Evolutionary conservation across 2,113 vertebrate species (phyloP).

Genomic region (Lophotis ruficrista): DNA sequence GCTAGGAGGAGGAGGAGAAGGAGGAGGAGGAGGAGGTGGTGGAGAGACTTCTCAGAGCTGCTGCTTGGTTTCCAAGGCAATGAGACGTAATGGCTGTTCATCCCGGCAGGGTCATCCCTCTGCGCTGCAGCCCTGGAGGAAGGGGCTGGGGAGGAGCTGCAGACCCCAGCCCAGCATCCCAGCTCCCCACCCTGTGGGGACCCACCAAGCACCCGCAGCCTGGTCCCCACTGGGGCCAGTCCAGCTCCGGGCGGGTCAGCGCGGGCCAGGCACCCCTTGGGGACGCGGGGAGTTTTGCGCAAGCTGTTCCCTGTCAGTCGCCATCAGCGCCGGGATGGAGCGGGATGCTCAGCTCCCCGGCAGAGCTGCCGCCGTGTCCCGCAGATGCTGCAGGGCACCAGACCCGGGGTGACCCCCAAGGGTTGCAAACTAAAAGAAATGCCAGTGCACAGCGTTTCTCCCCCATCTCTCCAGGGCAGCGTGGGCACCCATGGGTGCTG

Average conservation of each 20-base stretch:
- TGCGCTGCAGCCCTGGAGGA: neutral
- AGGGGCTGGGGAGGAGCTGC: neutral
- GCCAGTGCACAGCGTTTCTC: rapidly evolving
- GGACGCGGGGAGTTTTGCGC: neutral
- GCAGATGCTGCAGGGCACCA: neutral
- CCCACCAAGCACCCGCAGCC: neutral
- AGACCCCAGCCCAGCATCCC: neutral
- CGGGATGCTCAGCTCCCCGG: rapidly evolving
- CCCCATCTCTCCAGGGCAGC: neutral
- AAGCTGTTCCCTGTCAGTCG: neutral
- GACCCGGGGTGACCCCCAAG: neutral
- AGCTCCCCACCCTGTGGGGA: neutral
- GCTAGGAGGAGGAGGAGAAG: neutral
- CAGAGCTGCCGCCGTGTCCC: neutral
- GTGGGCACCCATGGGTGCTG: neutral
- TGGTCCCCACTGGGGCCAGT: rapidly evolving
- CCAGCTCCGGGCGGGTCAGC: neutral
- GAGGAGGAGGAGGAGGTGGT: neutral
- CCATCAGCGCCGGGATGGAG: neutral
- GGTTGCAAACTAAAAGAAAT: neutral
- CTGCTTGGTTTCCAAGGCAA: constrained; percentile 61
- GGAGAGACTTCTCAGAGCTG: constrained; percentile 4
- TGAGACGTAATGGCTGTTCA: constrained; percentile 55
- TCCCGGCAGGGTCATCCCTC: constrained; percentile 21
- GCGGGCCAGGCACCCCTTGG: rapidly evolving